Percentiles rank a stretch among this genome's conserved stretches.
Evolutionary conservation across 2,888 invertebrate species (phyloP).

Genomic region (Polydesmus complanatus): DNA sequence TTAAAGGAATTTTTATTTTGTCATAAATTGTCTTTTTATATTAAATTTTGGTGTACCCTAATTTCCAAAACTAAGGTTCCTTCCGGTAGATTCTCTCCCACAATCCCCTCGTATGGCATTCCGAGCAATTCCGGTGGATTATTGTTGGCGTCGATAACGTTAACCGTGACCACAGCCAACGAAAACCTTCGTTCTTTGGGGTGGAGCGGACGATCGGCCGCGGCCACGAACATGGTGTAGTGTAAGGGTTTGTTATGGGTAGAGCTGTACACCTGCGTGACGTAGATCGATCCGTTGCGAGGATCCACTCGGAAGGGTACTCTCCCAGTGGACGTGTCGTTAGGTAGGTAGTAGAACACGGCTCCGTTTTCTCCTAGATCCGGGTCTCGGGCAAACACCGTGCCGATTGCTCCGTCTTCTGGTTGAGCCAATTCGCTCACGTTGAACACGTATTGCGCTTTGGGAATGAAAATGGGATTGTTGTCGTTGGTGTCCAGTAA

Average conservation of each 20-base stretch:
- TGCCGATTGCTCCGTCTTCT: slow-evolving; percentile 54
- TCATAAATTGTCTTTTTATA: background rate
- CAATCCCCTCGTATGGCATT: slow-evolving; percentile 14
- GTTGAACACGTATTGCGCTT: slow-evolving; percentile 65
- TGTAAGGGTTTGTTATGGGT: slow-evolving; percentile 39
- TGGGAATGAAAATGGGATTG: slow-evolving; percentile 69
- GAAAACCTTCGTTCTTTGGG: slow-evolving; percentile 56
- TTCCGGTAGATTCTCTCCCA: slow-evolving; percentile 17
- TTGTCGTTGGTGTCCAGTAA: slow-evolving; percentile 82
- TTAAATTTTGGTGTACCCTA: background rate
- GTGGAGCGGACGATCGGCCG: slow-evolving; percentile 66
- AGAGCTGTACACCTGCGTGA: slow-evolving; percentile 32
- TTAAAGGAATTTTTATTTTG: background rate
- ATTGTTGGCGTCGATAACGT: slow-evolving; percentile 21
- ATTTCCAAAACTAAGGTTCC: slow-evolving; percentile 15
- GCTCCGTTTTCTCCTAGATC: slow-evolving; percentile 63
- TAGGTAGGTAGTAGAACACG: slow-evolving; percentile 57
- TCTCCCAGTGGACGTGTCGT: slow-evolving; percentile 22
- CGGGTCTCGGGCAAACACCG: slow-evolving; percentile 63
- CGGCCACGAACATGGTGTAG: slow-evolving; percentile 69
- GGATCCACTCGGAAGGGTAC: slow-evolving; percentile 25
- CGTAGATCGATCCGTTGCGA: slow-evolving; percentile 25
- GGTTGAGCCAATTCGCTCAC: slow-evolving; percentile 52
- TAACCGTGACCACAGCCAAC: slow-evolving; percentile 18
- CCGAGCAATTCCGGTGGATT: slow-evolving; percentile 20